Conservation (phyloP, 2,797 vertebrate species). For the Pelodytes ibericus region DNA sequence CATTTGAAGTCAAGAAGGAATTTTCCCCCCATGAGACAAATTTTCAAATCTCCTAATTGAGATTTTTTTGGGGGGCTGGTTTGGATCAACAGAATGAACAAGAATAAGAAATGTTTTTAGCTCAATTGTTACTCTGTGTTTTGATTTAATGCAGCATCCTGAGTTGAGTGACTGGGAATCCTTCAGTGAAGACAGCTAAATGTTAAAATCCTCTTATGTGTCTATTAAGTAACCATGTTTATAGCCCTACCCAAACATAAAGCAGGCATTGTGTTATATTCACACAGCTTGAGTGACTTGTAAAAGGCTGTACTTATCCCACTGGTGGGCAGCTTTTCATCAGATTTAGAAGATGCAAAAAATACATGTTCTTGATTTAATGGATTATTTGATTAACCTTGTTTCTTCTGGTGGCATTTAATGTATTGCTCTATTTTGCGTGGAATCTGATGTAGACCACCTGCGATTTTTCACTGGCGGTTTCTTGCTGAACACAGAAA, state of each 20-base stretch:
- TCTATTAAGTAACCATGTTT: neutral
- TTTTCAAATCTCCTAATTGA: no score
- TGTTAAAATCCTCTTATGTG: neutral
- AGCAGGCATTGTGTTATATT: neutral
- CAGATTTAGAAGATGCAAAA: neutral
- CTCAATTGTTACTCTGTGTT: no score
- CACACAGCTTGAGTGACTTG: constrained; percentile 7
- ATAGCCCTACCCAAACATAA: neutral
- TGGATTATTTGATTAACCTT: neutral
- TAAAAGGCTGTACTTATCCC: constrained; percentile 7
- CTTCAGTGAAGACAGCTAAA: neutral
- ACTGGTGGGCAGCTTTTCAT: neutral
- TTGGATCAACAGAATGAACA: no score
- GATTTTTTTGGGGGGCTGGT: no score
- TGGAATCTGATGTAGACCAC: neutral
- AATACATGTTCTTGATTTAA: neutral
- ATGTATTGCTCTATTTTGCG: neutral
- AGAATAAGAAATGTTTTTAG: no score
- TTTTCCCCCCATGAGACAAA: no score
- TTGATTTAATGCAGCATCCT: no score
- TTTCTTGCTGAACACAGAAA: neutral
- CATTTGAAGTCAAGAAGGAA: no score
- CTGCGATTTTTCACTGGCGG: neutral
- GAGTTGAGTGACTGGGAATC: neutral
- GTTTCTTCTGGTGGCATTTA: neutral